Percentiles rank a stretch among this genome's conserved stretches.
Conservation (phyloP, 2,113 vertebrate genomes). For the Dasypus novemcinctus region DNA sequence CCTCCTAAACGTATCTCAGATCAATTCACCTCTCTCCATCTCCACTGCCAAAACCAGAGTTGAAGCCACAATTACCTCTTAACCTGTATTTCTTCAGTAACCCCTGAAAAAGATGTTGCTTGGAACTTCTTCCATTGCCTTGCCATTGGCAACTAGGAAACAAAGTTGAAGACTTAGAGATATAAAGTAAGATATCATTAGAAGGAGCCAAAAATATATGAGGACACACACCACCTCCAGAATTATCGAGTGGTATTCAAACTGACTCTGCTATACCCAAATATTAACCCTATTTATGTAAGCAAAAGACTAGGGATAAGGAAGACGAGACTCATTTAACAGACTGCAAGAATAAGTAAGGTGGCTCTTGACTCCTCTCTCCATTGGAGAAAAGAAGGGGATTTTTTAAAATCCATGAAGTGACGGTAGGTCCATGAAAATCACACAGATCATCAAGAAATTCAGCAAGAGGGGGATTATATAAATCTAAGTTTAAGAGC, state of each 20-base stretch:
- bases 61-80: too few species aligned
- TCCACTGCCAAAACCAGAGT: neutral
- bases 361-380: neutral
- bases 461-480: neutral
- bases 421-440: neutral
- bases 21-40: neutral
- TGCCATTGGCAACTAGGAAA: neutral
- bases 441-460: neutral
- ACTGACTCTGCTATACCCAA: neutral
- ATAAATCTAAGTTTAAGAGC: neutral
- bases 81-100: neutral
- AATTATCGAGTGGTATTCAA: neutral
- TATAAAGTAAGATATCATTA: neutral
- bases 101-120: neutral
- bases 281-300: neutral
- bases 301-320: neutral
- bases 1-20: neutral
- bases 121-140: neutral
- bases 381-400: neutral
- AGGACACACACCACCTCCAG: neutral
- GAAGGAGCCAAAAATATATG: neutral
- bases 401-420: neutral
- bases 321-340: neutral
- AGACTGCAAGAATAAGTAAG: neutral
- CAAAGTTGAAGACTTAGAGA: neutral